Percentiles rank a stretch among this genome's conserved stretches.
Evolutionary conservation across 2,113 vertebrate genomes (phyloP).

Genomic region (Lampris megalopsis): DNA sequence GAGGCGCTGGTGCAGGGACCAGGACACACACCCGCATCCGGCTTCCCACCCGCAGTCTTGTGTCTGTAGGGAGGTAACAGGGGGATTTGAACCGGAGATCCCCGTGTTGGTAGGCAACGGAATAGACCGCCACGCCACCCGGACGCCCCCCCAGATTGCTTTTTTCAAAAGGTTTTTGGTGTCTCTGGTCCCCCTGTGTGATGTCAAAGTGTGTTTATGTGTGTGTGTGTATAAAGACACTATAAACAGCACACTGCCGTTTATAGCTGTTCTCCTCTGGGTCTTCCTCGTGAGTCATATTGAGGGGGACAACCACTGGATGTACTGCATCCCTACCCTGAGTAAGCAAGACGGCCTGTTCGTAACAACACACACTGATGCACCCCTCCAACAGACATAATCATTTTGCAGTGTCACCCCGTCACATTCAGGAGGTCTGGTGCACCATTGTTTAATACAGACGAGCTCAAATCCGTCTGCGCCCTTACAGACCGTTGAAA

Average conservation of each 20-base stretch:
- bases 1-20: no score
- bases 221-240: not conserved
- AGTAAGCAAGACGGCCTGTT: not conserved
- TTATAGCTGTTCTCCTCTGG: conserved; percentile 5
- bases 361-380: not conserved
- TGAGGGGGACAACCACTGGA: not conserved
- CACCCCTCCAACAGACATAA: not conserved
- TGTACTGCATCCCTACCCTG: not conserved
- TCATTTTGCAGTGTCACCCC: not conserved
- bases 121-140: not conserved
- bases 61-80: no score
- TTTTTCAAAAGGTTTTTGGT: not conserved
- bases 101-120: no score
- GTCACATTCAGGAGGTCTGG: not conserved
- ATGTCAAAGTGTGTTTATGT: not conserved
- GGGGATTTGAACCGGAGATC: no score
- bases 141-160: no score
- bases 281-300: conserved; percentile 31
- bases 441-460: not conserved
- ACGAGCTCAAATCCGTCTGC: no score
- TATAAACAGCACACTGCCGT: conserved; percentile 1
- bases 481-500: no score
- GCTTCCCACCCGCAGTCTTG: no score
- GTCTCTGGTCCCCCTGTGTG: not conserved
- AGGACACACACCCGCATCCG: no score